These are phyloP conservation scores for Amiota minor DNA, from an alignment of 2,888 invertebrate genomes.

Conservation along the genomic window DNA sequence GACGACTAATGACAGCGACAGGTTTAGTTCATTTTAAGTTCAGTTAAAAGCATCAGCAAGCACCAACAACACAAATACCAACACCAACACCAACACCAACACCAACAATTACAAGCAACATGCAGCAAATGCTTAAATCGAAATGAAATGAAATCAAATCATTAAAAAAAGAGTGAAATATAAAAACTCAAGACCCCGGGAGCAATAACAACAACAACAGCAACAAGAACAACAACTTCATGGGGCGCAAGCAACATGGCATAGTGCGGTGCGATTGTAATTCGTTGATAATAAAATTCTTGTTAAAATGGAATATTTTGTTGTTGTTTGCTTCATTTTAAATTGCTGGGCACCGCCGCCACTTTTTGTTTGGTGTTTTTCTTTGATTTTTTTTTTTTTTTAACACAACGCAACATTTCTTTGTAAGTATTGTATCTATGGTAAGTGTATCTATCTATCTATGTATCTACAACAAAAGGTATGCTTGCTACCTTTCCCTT, in stretches of 20 bases:
- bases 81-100: too few relatives aligned
- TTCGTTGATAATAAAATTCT: conserved; percentile 23
- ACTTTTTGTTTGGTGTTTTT: too few relatives aligned
- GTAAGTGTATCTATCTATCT: too few relatives aligned
- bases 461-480: too few relatives aligned
- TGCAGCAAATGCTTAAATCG: not conserved
- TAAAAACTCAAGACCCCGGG: not conserved
- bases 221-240: not conserved
- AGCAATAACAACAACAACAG: conserved; percentile 4
- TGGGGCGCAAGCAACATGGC: not conserved
- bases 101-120: not conserved
- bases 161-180: conserved; percentile 14
- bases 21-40: too few relatives aligned
- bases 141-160: not conserved
- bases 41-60: too few relatives aligned
- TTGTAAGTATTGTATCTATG: too few relatives aligned
- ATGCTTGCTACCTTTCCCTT: too few relatives aligned
- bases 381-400: too few relatives aligned
- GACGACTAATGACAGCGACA: not conserved
- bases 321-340: not conserved
- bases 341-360: too few relatives aligned
- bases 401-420: too few relatives aligned
- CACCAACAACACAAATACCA: too few relatives aligned
- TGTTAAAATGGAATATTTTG: not conserved
- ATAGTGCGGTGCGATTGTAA: conserved; percentile 6